Percentiles rank a stretch among this genome's conserved stretches.
Evolutionary conservation across 1,140 invertebrate species (phyloP).

Genomic region (Sarcophaga peregrina): DNA sequence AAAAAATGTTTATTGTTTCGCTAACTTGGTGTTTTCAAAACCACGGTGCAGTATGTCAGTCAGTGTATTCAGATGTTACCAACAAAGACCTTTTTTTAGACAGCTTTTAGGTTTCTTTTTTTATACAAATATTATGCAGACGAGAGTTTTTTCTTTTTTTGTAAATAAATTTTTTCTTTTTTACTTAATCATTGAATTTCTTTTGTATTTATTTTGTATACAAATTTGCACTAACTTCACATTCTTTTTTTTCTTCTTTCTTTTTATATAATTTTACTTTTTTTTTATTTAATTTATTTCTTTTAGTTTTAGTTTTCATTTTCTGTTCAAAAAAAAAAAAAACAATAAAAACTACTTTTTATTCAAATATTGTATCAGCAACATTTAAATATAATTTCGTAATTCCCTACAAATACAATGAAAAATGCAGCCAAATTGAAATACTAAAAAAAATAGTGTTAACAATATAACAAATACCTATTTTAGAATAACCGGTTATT

Average conservation of each 20-base stretch:
- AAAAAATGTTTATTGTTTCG: too few relatives aligned
- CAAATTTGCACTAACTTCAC: not conserved
- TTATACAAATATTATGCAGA: too few relatives aligned
- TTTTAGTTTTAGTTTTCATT: not conserved
- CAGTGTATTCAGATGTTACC: too few relatives aligned
- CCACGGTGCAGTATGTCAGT: too few relatives aligned
- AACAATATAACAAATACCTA: not conserved
- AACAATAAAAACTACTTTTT: not conserved
- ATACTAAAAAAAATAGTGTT: not conserved
- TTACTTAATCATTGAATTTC: not conserved
- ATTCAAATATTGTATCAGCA: too few relatives aligned
- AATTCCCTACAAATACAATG: too few relatives aligned
- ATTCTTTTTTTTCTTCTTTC: not conserved
- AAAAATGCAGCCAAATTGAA: too few relatives aligned
- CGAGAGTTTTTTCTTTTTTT: too few relatives aligned
- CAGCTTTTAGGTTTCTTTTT: too few relatives aligned
- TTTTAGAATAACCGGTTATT: constrained; percentile 4
- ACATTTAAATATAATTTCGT: too few relatives aligned
- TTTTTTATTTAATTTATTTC: constrained; percentile 12
- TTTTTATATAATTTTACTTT: constrained; percentile 8
- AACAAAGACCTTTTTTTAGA: too few relatives aligned
- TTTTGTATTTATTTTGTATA: constrained; percentile 6
- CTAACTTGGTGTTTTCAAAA: too few relatives aligned
- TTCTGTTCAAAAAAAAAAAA: not conserved
- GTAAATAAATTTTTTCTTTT: not conserved